Percentiles rank a stretch among this genome's conserved stretches.
These are phyloP conservation scores for Lycocerus yunnanus DNA, from an alignment of 2,888 invertebrate species.

Conservation along the genomic window DNA sequence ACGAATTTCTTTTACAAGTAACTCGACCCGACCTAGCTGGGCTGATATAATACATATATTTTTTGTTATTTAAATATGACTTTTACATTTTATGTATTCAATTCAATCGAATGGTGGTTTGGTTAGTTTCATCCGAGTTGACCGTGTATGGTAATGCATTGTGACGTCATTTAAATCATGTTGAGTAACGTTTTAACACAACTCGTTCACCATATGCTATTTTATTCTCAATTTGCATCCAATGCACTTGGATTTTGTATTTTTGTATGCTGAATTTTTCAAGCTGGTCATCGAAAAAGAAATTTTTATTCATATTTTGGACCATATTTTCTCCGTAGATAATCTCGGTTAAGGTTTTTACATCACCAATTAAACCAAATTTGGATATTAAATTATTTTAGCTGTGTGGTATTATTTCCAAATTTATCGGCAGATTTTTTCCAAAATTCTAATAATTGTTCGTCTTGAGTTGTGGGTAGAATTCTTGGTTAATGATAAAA, in stretches of 20 bases:
- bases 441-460: neutral
- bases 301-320: neutral
- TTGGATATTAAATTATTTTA: neutral
- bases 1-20: neutral
- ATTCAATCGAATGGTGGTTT: neutral
- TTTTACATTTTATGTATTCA: neutral
- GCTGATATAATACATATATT: too few relatives aligned
- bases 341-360: neutral
- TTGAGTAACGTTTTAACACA: constrained; percentile 29
- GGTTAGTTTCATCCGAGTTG: constrained; percentile 17
- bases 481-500: neutral
- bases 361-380: neutral
- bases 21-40: neutral
- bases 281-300: neutral
- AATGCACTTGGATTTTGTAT: neutral
- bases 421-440: neutral
- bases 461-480: neutral
- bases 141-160: constrained; percentile 32
- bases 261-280: neutral
- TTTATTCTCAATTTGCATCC: neutral
- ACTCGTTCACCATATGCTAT: constrained; percentile 30
- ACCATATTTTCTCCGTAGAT: neutral
- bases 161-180: constrained; percentile 30
- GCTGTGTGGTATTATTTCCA: neutral
- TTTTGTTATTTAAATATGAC: neutral